A percentile compares a stretch with the other conserved stretches of the same genome.
phyloP scores from a whole-genome alignment of 2,888 invertebrate species.

The Nineta flava region DNA sequence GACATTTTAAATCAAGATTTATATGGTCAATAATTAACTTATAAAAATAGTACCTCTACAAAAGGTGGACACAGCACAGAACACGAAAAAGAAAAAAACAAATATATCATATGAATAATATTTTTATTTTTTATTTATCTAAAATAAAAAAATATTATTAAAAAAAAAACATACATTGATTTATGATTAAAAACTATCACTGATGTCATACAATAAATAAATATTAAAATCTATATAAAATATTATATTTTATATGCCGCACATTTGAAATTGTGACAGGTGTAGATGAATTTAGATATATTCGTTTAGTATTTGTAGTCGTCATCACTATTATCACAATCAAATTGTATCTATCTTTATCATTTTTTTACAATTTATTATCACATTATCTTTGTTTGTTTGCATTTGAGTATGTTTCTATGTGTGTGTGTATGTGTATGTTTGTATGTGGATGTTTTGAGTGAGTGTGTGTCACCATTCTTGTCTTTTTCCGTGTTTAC shows the following conservation, averaged over 20 bases:
- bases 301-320: neutral
- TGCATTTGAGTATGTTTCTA: too few relatives aligned
- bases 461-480: neutral
- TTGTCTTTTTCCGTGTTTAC: neutral
- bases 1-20: slow-evolving; percentile 4
- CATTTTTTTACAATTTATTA: neutral
- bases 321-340: too few relatives aligned
- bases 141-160: too few relatives aligned
- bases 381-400: too few relatives aligned
- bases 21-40: slow-evolving; percentile 4
- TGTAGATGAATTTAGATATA: slow-evolving; percentile 1
- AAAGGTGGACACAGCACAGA: neutral
- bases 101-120: too few relatives aligned
- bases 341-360: neutral
- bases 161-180: too few relatives aligned
- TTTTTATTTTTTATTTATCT: too few relatives aligned
- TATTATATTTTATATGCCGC: neutral
- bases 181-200: too few relatives aligned
- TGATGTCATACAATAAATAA: too few relatives aligned
- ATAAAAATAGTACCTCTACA: neutral
- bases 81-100: too few relatives aligned
- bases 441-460: too few relatives aligned
- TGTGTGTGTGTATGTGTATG: too few relatives aligned
- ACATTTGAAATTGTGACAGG: neutral
- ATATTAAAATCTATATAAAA: neutral